Evolutionary conservation across 2,797 vertebrate genomes (phyloP).

Genomic region (Enteromius trimaculatus): DNA sequence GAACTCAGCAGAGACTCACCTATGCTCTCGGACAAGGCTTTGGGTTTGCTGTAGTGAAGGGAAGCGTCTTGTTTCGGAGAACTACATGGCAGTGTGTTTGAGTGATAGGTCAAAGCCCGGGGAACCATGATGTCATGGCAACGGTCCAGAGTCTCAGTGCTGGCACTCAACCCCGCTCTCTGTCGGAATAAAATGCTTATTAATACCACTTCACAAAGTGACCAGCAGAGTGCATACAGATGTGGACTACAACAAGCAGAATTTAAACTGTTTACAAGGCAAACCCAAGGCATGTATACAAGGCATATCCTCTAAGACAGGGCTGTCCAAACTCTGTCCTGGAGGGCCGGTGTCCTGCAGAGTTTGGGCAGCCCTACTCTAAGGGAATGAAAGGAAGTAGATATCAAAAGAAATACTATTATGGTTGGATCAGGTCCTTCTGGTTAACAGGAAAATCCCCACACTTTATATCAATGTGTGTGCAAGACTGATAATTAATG

Average conservation of each 20-base stretch:
- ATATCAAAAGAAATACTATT: background rate
- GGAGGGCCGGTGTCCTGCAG: too few relatives aligned
- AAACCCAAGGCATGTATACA: too few relatives aligned
- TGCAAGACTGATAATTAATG: background rate
- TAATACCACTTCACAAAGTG: conserved; percentile 15
- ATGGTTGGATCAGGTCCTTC: background rate
- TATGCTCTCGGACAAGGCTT: conserved; percentile 89
- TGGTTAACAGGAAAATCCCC: background rate
- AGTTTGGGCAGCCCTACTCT: too few relatives aligned
- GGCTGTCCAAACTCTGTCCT: too few relatives aligned
- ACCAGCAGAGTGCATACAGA: conserved; percentile 9
- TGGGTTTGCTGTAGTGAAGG: conserved; percentile 92
- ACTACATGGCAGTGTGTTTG: conserved; percentile 79
- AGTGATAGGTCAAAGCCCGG: conserved; percentile 84
- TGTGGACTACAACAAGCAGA: background rate
- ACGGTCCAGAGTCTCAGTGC: conserved; percentile 81
- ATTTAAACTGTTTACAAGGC: background rate
- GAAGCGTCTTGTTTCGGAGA: conserved; percentile 92
- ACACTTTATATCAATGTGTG: background rate
- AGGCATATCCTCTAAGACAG: background rate
- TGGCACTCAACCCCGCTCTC: conserved; percentile 83
- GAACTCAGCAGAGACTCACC: conserved; percentile 71
- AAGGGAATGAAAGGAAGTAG: background rate
- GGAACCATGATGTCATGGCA: conserved; percentile 69
- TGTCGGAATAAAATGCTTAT: conserved; percentile 51